Conservation (phyloP, 1,140 invertebrate genomes). For the Meloidogyne hapla region DNA sequence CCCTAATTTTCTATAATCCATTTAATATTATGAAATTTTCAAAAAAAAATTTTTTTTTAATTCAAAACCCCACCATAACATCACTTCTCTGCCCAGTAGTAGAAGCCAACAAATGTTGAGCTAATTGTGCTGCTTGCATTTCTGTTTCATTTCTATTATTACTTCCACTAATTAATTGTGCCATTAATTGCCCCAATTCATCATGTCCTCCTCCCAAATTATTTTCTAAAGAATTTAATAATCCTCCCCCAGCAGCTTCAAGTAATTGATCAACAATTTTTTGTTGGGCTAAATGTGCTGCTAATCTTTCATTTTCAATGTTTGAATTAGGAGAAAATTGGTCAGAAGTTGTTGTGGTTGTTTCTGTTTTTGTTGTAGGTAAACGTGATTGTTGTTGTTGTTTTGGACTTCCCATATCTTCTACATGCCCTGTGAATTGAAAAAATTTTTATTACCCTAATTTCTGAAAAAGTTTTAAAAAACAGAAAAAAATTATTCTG, state of each 20-base stretch:
- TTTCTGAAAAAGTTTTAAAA: too few species aligned
- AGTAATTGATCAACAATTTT: constrained; percentile 24
- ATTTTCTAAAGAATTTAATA: constrained; percentile 7
- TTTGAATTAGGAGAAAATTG: not conserved
- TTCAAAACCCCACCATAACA: not conserved
- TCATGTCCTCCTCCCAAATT: constrained; percentile 14
- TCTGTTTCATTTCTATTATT: constrained; percentile 10
- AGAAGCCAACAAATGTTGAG: constrained; percentile 9
- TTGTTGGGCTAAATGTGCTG: constrained; percentile 18
- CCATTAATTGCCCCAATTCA: constrained; percentile 23
- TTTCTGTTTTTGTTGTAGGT: too few species aligned
- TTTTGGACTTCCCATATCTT: not conserved
- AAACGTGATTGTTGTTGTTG: not conserved
- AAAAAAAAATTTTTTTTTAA: too few species aligned
- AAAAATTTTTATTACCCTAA: too few species aligned
- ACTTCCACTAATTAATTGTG: constrained; percentile 20
- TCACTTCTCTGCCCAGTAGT: not conserved
- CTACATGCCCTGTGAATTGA: too few species aligned
- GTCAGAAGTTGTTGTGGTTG: not conserved
- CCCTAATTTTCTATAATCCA: too few species aligned
- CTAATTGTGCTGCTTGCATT: constrained; percentile 10
- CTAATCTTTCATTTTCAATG: not conserved
- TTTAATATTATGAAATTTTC: too few species aligned
- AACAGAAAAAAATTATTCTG: too few species aligned
- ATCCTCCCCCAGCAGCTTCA: constrained; percentile 10